Evolutionary conservation across 1,140 invertebrate species (phyloP).

Genomic region (Dinothrombium tinctorium): DNA sequence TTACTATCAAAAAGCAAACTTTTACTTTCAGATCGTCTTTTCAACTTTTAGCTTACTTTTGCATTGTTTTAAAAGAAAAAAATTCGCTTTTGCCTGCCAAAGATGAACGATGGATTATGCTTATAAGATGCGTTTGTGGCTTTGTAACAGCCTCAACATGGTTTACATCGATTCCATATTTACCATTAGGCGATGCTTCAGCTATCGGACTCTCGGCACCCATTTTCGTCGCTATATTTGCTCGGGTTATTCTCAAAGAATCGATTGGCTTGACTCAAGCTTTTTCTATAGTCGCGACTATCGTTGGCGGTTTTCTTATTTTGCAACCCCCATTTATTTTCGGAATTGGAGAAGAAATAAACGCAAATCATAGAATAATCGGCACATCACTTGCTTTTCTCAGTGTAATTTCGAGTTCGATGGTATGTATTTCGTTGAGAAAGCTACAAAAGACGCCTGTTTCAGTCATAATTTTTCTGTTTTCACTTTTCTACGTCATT

Average conservation of each 20-base stretch:
- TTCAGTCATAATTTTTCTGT: slow-evolving; percentile 53
- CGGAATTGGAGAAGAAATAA: slow-evolving; percentile 5
- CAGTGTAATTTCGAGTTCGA: slow-evolving; percentile 25
- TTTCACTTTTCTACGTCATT: slow-evolving; percentile 2
- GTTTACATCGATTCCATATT: not conserved
- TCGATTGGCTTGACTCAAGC: slow-evolving; percentile 27
- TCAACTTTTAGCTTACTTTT: too few species aligned
- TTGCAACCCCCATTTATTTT: slow-evolving; percentile 22
- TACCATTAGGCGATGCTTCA: slow-evolving; percentile 30
- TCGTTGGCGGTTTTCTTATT: slow-evolving; percentile 27
- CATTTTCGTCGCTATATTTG: slow-evolving; percentile 27
- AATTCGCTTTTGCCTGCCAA: too few species aligned
- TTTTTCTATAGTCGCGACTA: slow-evolving; percentile 23
- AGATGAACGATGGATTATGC: not conserved
- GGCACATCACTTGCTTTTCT: slow-evolving; percentile 4
- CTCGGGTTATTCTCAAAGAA: slow-evolving; percentile 28
- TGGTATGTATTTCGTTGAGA: slow-evolving; percentile 42
- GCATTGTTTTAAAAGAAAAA: too few species aligned
- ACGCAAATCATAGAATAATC: not conserved
- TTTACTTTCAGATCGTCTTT: too few species aligned
- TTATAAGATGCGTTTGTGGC: not conserved
- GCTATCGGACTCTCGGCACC: slow-evolving; percentile 32
- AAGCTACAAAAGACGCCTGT: slow-evolving; percentile 62
- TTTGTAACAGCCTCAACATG: not conserved
- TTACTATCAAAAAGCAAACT: too few species aligned